phyloP scores from a whole-genome alignment of 2,113 vertebrate genomes.

The Oryzias javanicus region DNA sequence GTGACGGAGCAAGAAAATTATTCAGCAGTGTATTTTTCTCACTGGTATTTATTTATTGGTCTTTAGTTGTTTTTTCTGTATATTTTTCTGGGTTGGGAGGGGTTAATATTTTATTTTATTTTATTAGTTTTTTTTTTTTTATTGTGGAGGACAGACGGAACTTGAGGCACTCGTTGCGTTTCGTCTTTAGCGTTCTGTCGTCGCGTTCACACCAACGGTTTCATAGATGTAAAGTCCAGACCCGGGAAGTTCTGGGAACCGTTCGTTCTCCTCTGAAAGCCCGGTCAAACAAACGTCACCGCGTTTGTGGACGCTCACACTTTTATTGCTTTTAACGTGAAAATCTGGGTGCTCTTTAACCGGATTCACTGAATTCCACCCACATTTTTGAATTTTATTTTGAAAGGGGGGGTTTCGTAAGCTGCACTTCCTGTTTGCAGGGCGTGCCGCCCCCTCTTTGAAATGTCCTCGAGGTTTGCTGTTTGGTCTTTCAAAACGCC shows the following conservation, averaged over 20 bases:
- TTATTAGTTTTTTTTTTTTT: conserved; percentile 29
- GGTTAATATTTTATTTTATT: background rate
- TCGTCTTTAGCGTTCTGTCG: background rate
- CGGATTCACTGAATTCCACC: conserved; percentile 24
- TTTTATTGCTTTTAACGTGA: conserved; percentile 26
- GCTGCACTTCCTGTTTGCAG: conserved; percentile 31
- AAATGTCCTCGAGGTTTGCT: conserved; percentile 25
- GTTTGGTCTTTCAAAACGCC: conserved; percentile 24
- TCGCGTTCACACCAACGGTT: no score
- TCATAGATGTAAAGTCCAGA: no score
- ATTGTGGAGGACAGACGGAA: conserved; percentile 57
- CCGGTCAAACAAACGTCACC: conserved; percentile 19
- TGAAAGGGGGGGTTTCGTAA: conserved; percentile 35
- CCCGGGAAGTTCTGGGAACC: background rate
- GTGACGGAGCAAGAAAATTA: conserved; percentile 62
- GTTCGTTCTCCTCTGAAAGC: conserved; percentile 29
- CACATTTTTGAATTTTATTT: conserved; percentile 5
- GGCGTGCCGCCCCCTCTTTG: conserved; percentile 22
- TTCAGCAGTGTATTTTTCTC: conserved; percentile 72
- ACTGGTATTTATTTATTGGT: conserved; percentile 78
- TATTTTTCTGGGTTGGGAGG: conserved; percentile 30
- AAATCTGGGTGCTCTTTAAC: conserved; percentile 32
- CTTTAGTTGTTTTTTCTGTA: conserved; percentile 42
- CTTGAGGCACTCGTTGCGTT: conserved; percentile 14
- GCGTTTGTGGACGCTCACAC: conserved; percentile 30